Evolutionary conservation across 2,113 vertebrate species (phyloP).

Genomic region (Hypomesus transpacificus): DNA sequence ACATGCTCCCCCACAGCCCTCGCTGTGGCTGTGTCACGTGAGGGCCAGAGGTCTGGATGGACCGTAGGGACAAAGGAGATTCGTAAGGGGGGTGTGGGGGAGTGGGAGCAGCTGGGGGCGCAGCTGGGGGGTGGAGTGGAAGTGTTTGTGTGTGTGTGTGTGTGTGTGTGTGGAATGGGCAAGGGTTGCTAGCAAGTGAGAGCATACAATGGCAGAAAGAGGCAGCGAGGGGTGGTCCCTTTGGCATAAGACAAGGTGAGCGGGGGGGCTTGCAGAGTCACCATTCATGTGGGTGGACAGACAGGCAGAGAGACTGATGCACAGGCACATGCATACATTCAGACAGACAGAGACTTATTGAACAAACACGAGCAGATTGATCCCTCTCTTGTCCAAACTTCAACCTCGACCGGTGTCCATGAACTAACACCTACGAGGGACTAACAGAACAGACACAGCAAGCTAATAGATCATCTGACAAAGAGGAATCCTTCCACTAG

Average conservation of each 20-base stretch:
- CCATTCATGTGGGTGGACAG: not conserved
- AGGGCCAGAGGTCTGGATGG: not conserved
- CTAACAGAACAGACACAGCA: not conserved
- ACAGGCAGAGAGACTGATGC: not conserved
- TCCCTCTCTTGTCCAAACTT: no score
- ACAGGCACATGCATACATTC: not conserved
- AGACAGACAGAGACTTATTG: not conserved
- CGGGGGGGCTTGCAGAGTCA: no score
- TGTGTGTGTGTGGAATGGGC: no score
- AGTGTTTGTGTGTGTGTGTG: not conserved
- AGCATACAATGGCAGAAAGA: no score
- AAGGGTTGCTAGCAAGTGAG: no score
- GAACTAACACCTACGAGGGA: not conserved
- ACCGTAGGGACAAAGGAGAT: no score
- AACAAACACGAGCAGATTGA: no score
- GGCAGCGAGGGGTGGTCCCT: no score
- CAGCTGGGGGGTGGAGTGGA: not conserved
- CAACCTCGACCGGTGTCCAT: no score
- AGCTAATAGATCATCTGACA: not conserved
- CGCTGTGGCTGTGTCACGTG: not conserved
- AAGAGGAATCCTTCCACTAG: conserved; percentile 6
- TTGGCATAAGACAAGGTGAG: no score
- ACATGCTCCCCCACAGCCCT: not conserved
- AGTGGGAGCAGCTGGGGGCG: not conserved
- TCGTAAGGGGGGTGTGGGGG: not conserved